A percentile compares a stretch with the other conserved stretches of the same genome.
Evolutionary conservation across 2,888 invertebrate genomes (phyloP).

Genomic region (Heliconius hortense): DNA sequence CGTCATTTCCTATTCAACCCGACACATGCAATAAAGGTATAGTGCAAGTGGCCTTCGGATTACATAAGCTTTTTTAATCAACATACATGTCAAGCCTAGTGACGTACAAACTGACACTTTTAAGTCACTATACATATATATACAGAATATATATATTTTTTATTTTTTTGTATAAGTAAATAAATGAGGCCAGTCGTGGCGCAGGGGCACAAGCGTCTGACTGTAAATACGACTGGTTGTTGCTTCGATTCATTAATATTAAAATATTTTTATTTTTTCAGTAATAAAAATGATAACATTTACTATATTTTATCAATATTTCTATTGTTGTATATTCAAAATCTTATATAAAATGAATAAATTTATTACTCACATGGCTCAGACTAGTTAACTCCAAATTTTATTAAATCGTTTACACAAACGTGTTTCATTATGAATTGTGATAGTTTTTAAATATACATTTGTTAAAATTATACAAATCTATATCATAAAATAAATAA

Average conservation of each 20-base stretch:
- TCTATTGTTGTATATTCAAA: too few relatives aligned
- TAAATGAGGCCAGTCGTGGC: not conserved
- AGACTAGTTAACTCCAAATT: too few relatives aligned
- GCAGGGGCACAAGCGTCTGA: too few relatives aligned
- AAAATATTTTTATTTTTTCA: too few relatives aligned
- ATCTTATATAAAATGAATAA: too few relatives aligned
- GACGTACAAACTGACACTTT: not conserved
- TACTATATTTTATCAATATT: too few relatives aligned
- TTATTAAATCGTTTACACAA: too few relatives aligned
- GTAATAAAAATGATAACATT: too few relatives aligned
- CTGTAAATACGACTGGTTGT: too few relatives aligned
- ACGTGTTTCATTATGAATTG: too few relatives aligned
- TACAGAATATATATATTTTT: not conserved
- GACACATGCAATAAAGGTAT: constrained; percentile 65
- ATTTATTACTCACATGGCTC: too few relatives aligned
- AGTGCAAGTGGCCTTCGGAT: constrained; percentile 47
- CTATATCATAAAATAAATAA: not conserved
- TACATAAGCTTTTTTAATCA: constrained; percentile 22
- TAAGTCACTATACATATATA: not conserved
- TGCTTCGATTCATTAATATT: too few relatives aligned
- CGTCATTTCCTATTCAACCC: constrained; percentile 62
- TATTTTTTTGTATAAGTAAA: not conserved
- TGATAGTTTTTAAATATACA: not conserved
- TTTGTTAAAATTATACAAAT: not conserved
- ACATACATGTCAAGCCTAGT: constrained; percentile 10